Conservation (phyloP, 1,140 invertebrate genomes). For the Drosophila malerkotliana region DNA sequence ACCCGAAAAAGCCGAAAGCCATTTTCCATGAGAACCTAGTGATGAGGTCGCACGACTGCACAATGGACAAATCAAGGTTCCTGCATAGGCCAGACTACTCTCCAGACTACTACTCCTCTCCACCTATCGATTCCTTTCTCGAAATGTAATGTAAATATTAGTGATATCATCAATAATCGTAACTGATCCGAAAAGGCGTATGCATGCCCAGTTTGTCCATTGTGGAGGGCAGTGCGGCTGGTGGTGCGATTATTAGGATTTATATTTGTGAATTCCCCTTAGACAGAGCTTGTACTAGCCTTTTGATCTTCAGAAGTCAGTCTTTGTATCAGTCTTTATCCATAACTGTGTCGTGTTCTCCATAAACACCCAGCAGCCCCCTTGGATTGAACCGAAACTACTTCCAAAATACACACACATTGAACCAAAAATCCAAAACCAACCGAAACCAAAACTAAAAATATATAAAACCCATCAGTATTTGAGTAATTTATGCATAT, state of each 20-base stretch:
- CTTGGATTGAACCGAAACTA: conserved; percentile 51
- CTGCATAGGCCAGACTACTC: conserved; percentile 50
- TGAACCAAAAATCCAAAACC: conserved; percentile 9
- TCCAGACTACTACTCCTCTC: not conserved
- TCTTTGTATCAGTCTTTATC: conserved; percentile 2
- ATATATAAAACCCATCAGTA: conserved; percentile 3
- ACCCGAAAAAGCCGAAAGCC: conserved; percentile 36
- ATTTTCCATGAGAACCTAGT: conserved; percentile 74
- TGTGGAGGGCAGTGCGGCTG: conserved; percentile 68
- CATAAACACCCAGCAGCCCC: conserved; percentile 10
- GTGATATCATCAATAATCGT: conserved; percentile 22
- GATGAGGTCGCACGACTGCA: conserved; percentile 62
- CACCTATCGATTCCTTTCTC: not conserved
- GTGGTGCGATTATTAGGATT: conserved; percentile 49
- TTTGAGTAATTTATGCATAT: conserved; percentile 35
- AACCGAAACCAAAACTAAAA: not conserved
- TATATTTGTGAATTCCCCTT: conserved; percentile 1
- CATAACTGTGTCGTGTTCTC: not conserved
- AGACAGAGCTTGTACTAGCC: conserved; percentile 23
- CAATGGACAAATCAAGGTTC: conserved; percentile 69
- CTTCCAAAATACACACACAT: conserved; percentile 32
- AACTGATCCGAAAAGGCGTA: conserved; percentile 28
- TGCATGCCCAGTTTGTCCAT: conserved; percentile 68
- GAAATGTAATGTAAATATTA: conserved; percentile 42
- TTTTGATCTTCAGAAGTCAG: not conserved